These are phyloP conservation scores for Hesperia comma DNA, from an alignment of 2,888 invertebrate genomes.

Conservation along the genomic window DNA sequence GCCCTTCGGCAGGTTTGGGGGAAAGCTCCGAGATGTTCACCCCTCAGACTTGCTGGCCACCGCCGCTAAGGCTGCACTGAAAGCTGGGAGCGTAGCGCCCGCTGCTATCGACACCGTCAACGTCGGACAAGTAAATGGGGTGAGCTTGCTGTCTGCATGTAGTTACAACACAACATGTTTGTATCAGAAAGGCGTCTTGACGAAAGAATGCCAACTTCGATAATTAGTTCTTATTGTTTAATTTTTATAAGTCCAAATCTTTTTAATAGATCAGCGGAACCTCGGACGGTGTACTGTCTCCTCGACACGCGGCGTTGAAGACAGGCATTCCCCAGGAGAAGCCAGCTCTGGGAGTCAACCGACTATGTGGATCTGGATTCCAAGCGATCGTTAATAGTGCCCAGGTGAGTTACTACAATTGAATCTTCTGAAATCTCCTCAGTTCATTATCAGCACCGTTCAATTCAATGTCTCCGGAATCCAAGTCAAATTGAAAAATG, in stretches of 20 bases:
- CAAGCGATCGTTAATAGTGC: conserved; percentile 95
- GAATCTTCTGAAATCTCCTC: no score
- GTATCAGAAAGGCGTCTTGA: no score
- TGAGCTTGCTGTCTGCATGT: conserved; percentile 46
- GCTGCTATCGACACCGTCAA: conserved; percentile 93
- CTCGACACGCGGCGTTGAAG: conserved; percentile 94
- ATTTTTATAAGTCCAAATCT: no score
- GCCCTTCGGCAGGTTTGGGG: conserved; percentile 97
- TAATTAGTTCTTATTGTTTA: no score
- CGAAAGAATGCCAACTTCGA: no score
- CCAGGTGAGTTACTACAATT: conserved; percentile 84
- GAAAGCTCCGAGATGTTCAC: conserved; percentile 87
- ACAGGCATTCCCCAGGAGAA: conserved; percentile 93
- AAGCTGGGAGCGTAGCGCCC: conserved; percentile 90
- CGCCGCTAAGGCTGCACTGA: conserved; percentile 91
- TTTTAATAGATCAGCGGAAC: conserved; percentile 84
- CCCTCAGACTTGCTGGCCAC: conserved; percentile 90
- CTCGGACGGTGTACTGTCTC: conserved; percentile 92
- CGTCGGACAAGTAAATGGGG: conserved; percentile 93
- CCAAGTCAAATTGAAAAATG: no score
- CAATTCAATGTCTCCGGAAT: no score
- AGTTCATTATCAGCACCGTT: no score
- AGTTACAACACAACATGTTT: no score
- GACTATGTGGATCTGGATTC: conserved; percentile 98
- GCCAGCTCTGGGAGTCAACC: conserved; percentile 94